Base-by-base conservation (phyloP, 1,140 invertebrate genomes). In the Alviniconcha marisindica region DNA sequence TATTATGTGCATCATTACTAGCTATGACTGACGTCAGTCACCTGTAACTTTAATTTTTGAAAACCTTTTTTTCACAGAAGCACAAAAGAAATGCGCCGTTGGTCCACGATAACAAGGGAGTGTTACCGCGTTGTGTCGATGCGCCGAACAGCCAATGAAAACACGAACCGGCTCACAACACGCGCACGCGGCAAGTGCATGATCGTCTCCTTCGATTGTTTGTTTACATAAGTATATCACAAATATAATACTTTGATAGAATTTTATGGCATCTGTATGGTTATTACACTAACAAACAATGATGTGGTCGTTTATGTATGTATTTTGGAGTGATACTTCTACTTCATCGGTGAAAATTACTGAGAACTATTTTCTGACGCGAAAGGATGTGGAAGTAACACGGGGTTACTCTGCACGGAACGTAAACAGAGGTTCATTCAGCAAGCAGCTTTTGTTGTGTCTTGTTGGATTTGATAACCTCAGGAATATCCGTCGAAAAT, bases 361-460 rank as follows among this genome's bases (percentile, higher is more conserved):
- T 28, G 4, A 1, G 81, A n/a, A 82, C 71, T 77, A 76, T 24
- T 54, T 82, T 36, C 44, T 76, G 33, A 73, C 63, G 69, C 69
- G 81, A 42, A 56, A 60, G 28, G 28, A 76, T 40, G 15, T 71
- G 10, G 40, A 21, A 10, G 56, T 31, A 56, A 33, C 18, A 40
- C 31, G 31, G 71, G 31, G 38, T 74, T 3, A 51, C 10, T 31
- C 3, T 2, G 10, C 31, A 51, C 51, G n/a, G 33, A 80, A 76
- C 54, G 81, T 82, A 82, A 82, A 82, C 81, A 82, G n/a, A 76
- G 14, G 2, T 82, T 82, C 81, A 82, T 82, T 82, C 71, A 82
- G 54, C 73, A 76, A 36, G 51, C 48, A 5, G 81, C 48, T 31
- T 54, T 74, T 38, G 33, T 74, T 51, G 40, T 48, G 81, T 56